A percentile compares a stretch with the other conserved stretches of the same genome.
Evolutionary conservation across 2,888 invertebrate species (phyloP).

Genomic region (Euzophera pinguis): DNA sequence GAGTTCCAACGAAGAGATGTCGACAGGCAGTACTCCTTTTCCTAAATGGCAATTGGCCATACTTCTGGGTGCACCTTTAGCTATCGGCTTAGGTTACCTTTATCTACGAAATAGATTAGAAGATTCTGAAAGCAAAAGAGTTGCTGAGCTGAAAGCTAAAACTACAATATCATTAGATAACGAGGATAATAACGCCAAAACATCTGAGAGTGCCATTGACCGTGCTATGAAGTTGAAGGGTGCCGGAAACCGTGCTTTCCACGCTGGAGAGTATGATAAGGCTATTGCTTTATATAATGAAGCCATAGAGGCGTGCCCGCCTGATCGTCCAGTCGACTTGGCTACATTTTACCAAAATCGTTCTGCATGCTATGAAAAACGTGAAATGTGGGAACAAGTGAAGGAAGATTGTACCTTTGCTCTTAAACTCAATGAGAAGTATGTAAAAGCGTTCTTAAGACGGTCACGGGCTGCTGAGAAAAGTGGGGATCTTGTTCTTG

Average conservation of each 20-base stretch:
- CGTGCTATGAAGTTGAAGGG: conserved; percentile 90
- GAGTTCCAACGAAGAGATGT: conserved; percentile 46
- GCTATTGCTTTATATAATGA: conserved; percentile 94
- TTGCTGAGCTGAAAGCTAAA: conserved; percentile 71
- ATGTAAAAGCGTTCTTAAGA: conserved; percentile 92
- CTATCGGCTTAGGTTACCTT: conserved; percentile 89
- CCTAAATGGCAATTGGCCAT: conserved; percentile 94
- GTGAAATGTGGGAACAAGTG: conserved; percentile 91
- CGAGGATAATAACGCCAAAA: conserved; percentile 67
- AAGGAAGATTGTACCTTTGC: conserved; percentile 93
- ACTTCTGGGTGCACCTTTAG: conserved; percentile 90
- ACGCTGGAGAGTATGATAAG: conserved; percentile 92
- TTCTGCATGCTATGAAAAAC: conserved; percentile 96
- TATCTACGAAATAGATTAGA: conserved; percentile 82
- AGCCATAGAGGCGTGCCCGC: conserved; percentile 94
- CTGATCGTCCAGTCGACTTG: conserved; percentile 85
- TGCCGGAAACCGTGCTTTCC: conserved; percentile 93
- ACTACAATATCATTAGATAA: conserved; percentile 82
- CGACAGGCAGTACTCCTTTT: conserved; percentile 80
- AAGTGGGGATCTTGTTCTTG: conserved; percentile 87
- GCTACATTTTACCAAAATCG: conserved; percentile 97
- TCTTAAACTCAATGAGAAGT: conserved; percentile 89
- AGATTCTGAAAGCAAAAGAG: conserved; percentile 76
- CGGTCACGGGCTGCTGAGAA: conserved; percentile 91
- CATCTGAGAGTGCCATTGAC: conserved; percentile 82